Base-by-base conservation (phyloP, 2,113 vertebrate genomes). In the Etia nguti region DNA sequence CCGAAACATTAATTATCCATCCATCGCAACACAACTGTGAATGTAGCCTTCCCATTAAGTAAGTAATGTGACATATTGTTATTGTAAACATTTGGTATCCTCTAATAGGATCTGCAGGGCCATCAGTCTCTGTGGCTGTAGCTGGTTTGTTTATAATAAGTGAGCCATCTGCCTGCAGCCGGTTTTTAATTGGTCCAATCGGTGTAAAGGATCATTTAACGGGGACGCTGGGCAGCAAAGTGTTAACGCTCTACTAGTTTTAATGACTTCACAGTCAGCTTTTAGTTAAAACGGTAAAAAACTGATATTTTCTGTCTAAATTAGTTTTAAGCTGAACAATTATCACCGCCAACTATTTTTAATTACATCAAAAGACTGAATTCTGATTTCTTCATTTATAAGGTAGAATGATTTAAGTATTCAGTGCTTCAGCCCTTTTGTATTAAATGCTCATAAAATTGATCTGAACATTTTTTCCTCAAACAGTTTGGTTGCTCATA, bases 131-230 rank as follows among this genome's bases (percentile, higher is more conserved):
- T 11, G 48, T 8, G 20, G 52, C 16, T 54, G 54, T 48, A 41
- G 75, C 41, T n/a, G 15, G 15, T 34, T 38, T 75, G 81, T 80
- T 86, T 84, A 16, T 70, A n/a, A 12, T 7, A 56, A 41, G 68
- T 8, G 20, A 81, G 11, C 60, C 82, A 41, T 85, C 29, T 16
- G n/a, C 46, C 54, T 48, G 68, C 50, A 26, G 83, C 10, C 8
- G 20, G 1, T 54, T 68, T 87, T 83, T 87, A 86, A 86, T 85
- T 81, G 46, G 22, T 54, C 24, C 10, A 82, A 48, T 85, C 41
- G 46, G 29, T 24, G 34, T 55, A 20, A 73, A 50, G n/a, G 50
- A 84, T 79, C 16, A 43, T 86, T 83, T 8, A 65, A 41, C 20
- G 41, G 7, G 20, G 55, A 55, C 10, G 3, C 3, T 2, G 68